phyloP scores from a whole-genome alignment of 2,888 invertebrate genomes.

The Agrotis exclamationis region DNA sequence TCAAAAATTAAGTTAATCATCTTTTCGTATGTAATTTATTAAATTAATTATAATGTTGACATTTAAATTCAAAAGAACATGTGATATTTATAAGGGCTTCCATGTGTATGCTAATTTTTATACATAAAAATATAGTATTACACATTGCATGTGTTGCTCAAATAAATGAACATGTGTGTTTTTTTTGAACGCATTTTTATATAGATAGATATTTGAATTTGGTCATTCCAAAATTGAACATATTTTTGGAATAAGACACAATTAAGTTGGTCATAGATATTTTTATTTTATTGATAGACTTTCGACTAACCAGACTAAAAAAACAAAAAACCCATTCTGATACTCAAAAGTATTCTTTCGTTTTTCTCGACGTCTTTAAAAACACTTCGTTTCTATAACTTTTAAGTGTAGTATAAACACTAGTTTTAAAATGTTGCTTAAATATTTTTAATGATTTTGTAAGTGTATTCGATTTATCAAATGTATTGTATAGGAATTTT shows the following conservation, averaged over 20 bases:
- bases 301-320: slow-evolving; percentile 12
- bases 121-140: slow-evolving; percentile 40
- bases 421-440: slow-evolving; percentile 54
- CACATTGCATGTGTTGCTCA: slow-evolving; percentile 16
- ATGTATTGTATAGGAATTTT: slow-evolving; percentile 47
- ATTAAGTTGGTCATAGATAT: slow-evolving; percentile 1
- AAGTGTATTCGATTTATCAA: slow-evolving; percentile 47
- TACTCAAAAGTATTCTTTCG: slow-evolving; percentile 40
- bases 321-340: slow-evolving; percentile 3
- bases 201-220: not conserved
- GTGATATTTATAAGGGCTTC: slow-evolving; percentile 26
- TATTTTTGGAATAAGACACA: not conserved
- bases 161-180: slow-evolving; percentile 20
- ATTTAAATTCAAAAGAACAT: slow-evolving; percentile 2
- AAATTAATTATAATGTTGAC: slow-evolving; percentile 7
- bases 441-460: slow-evolving; percentile 57
- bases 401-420: slow-evolving; percentile 47
- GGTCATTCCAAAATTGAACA: not conserved
- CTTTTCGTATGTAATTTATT: not conserved
- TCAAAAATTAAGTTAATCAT: not conserved
- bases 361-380: slow-evolving; percentile 35
- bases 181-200: slow-evolving; percentile 2
- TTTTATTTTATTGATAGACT: slow-evolving; percentile 10
- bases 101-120: slow-evolving; percentile 41
- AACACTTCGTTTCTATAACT: slow-evolving; percentile 24